phyloP scores from a whole-genome alignment of 2,888 invertebrate genomes.

The Drosophila quinaria region DNA sequence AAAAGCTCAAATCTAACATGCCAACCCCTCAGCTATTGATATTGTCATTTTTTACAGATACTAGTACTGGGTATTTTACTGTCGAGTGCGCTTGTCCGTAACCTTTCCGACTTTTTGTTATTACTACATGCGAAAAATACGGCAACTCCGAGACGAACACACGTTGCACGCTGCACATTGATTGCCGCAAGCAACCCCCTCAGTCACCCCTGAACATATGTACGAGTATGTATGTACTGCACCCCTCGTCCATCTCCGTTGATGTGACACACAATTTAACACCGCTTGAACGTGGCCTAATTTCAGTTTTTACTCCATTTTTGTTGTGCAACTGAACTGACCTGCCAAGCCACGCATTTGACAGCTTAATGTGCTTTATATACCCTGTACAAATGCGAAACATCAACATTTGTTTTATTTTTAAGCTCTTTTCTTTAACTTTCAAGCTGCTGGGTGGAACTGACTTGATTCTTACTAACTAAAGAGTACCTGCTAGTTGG shows the following conservation, averaged over 20 bases:
- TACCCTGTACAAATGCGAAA: constrained; percentile 1
- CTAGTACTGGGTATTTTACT: neutral
- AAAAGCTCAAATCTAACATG: too few species aligned
- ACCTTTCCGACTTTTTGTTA: neutral
- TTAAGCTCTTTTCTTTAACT: neutral
- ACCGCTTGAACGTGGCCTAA: constrained; percentile 63
- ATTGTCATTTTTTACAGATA: constrained; percentile 41
- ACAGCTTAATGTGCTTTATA: constrained; percentile 29
- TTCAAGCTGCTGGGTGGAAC: neutral
- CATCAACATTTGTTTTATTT: neutral
- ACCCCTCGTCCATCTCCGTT: neutral
- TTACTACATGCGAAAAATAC: constrained; percentile 45
- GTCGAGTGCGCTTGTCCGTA: neutral
- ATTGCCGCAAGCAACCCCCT: constrained; percentile 42
- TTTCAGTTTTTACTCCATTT: constrained; percentile 42
- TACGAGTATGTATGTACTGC: too few species aligned
- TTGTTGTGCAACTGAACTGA: constrained; percentile 28
- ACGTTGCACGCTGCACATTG: constrained; percentile 47
- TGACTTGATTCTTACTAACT: neutral
- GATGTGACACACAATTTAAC: constrained; percentile 51
- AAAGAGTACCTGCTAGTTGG: neutral
- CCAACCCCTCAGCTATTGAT: too few species aligned
- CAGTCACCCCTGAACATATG: neutral
- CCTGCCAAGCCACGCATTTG: constrained; percentile 37
- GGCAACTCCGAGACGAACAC: constrained; percentile 34